Evolutionary conservation across 2,888 invertebrate species (phyloP), one percentile per base, ranked within the genome.

Genomic region (Tinea pellionella): DNA sequence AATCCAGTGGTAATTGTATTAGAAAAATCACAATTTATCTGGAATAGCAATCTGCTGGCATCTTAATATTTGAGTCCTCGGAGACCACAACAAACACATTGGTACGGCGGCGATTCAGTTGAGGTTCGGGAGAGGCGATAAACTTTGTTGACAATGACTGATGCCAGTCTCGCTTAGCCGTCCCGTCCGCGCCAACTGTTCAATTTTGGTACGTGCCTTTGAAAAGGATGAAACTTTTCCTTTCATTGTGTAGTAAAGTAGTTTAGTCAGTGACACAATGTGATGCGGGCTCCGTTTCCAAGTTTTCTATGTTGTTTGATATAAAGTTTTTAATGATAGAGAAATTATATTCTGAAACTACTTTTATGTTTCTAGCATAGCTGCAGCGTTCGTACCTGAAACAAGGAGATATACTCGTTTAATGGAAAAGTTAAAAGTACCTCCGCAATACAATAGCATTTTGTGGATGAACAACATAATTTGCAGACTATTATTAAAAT

Each of bases 81-180:
- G 68, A 69, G 72, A 74, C 76, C 77, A 75, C 78, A 78, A 75
- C 75, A 80, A 80, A 82, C 76, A 81, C 78, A 76, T 78, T 76
- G 72, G 69, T 71, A 66, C 69, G 73, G 69, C n/a, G 70, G 67
- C 69, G 73, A 74, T 74, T 73, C 74, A 68, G 70, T 70, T 66
- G 66, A 65, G 64, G 63, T 65, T 66, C 67, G 68, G 65, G 66
- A 66, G 61, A 61, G 62, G 71, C 72, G 74, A 77, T 77, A 78
- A 80, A 82, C 72, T 80, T 81, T 76, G 79, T 79, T 81, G 84
- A 83, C 84, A 82, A 80, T 79, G 80, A 81, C 77, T 77, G 80
- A 84, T 82, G 78, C 73, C 68, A 66, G 66, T 66, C 65, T 62
- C 66, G 67, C 66, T 66, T 63, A 63, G 47, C 15, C 47, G 65